Percentiles rank a stretch among this genome's conserved stretches.
These are phyloP conservation scores for Tiphia femorata DNA, from an alignment of 2,888 invertebrate genomes.

Conservation along the genomic window DNA sequence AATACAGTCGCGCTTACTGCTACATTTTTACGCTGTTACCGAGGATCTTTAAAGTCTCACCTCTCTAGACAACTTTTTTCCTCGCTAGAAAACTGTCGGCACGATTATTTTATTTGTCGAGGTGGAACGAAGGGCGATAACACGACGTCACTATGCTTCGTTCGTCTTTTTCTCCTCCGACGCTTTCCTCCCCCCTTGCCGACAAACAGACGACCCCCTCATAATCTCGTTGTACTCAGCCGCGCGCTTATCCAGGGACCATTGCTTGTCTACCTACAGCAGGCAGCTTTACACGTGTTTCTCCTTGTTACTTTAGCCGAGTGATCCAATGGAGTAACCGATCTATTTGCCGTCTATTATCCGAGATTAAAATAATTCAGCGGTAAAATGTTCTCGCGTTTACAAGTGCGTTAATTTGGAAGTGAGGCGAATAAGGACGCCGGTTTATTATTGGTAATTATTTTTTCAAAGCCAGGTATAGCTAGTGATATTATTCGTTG, in stretches of 20 bases:
- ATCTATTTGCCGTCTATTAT: conserved; percentile 51
- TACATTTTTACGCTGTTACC: no score
- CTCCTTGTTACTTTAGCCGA: conserved; percentile 15
- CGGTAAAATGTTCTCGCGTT: no score
- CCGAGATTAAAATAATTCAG: conserved; percentile 41
- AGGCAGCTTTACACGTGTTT: conserved; percentile 48
- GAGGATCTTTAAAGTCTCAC: no score
- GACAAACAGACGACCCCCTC: conserved; percentile 33
- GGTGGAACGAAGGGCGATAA: conserved; percentile 24
- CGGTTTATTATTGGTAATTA: no score
- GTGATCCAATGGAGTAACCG: conserved; percentile 45
- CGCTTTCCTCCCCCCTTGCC: conserved; percentile 20
- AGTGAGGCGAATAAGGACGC: no score
- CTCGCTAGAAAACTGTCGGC: no score
- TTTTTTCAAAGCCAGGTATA: no score
- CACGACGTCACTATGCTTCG: conserved; percentile 13
- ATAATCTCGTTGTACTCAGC: conserved; percentile 20
- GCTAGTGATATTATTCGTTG: no score
- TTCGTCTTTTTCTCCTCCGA: conserved; percentile 21
- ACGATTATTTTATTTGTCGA: background rate
- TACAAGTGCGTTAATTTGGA: no score
- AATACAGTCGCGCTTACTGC: no score
- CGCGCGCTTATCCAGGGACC: conserved; percentile 24
- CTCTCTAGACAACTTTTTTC: no score
- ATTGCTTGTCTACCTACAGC: conserved; percentile 21